These are phyloP conservation scores for Danio jaintianensis DNA, from an alignment of 2,797 vertebrate genomes.

Conservation along the genomic window DNA sequence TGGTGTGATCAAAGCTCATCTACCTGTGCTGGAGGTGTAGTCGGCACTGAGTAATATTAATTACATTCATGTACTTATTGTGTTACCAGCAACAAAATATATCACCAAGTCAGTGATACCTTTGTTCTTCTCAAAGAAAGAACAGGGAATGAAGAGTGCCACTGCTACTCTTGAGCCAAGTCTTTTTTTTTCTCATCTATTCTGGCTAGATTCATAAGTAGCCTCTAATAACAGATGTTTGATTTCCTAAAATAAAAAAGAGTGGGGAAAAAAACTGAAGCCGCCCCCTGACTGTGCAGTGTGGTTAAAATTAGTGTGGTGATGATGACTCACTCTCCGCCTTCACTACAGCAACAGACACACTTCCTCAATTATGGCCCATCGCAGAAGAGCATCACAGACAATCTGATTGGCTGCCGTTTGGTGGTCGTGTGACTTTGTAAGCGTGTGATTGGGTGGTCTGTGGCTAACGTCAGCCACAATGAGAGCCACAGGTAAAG, in stretches of 20 bases:
- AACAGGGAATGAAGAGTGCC: not conserved
- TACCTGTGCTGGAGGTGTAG: slow-evolving; percentile 99
- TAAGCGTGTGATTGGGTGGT: slow-evolving; percentile 22
- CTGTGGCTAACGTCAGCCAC: not conserved
- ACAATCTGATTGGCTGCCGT: slow-evolving; percentile 17
- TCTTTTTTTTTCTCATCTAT: not conserved
- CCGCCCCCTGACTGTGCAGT: slow-evolving; percentile 62
- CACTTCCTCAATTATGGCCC: slow-evolving; percentile 74
- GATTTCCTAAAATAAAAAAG: not conserved
- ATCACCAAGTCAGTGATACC: not conserved
- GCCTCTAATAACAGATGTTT: slow-evolving; percentile 33
- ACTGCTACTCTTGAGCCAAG: not conserved
- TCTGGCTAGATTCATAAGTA: slow-evolving; percentile 17
- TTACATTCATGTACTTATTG: too few relatives aligned
- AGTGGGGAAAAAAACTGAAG: slow-evolving; percentile 40
- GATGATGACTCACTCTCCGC: slow-evolving; percentile 78
- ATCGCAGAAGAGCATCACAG: slow-evolving; percentile 52
- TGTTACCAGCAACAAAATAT: not conserved
- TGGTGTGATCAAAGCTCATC: slow-evolving; percentile 46
- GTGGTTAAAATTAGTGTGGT: slow-evolving; percentile 77
- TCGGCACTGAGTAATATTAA: slow-evolving; percentile 65
- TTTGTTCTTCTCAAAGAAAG: not conserved
- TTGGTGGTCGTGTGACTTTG: slow-evolving; percentile 12
- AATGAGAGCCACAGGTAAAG: slow-evolving; percentile 29
- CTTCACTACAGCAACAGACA: slow-evolving; percentile 73